Conservation (phyloP, 2,888 invertebrate genomes). For the Nephrotoma appendiculata region DNA sequence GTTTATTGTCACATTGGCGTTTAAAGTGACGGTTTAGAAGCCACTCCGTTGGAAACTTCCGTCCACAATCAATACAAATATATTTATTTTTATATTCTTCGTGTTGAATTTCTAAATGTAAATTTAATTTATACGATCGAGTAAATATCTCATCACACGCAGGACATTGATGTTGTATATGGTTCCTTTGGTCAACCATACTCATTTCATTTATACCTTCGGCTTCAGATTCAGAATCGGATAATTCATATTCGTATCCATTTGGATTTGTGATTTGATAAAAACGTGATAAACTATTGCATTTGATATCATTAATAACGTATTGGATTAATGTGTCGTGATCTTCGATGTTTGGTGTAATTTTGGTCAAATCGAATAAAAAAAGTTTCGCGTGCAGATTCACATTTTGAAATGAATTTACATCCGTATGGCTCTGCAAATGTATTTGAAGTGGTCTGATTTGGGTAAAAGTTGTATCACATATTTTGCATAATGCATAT, state of each 20-base stretch:
- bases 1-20: constrained; percentile 23
- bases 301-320: constrained; percentile 6
- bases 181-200: not conserved
- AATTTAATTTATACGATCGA: constrained; percentile 23
- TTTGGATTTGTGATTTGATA: constrained; percentile 23
- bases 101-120: constrained; percentile 25
- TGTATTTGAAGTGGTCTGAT: not conserved
- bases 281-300: constrained; percentile 13
- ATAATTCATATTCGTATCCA: constrained; percentile 25
- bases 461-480: constrained; percentile 7
- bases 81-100: constrained; percentile 35
- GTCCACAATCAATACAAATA: constrained; percentile 38
- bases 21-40: constrained; percentile 38
- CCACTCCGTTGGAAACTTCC: constrained; percentile 37
- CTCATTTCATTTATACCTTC: constrained; percentile 12
- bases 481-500: constrained; percentile 7
- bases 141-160: constrained; percentile 23
- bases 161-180: constrained; percentile 14
- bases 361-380: constrained; percentile 8
- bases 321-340: not conserved
- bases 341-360: not conserved
- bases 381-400: constrained; percentile 8
- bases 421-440: constrained; percentile 4
- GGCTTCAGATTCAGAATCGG: constrained; percentile 29
- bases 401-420: constrained; percentile 6